Evolutionary conservation across 2,888 invertebrate genomes (phyloP), one percentile per base, ranked within the genome.

Genomic region (Trimorus sp.): DNA sequence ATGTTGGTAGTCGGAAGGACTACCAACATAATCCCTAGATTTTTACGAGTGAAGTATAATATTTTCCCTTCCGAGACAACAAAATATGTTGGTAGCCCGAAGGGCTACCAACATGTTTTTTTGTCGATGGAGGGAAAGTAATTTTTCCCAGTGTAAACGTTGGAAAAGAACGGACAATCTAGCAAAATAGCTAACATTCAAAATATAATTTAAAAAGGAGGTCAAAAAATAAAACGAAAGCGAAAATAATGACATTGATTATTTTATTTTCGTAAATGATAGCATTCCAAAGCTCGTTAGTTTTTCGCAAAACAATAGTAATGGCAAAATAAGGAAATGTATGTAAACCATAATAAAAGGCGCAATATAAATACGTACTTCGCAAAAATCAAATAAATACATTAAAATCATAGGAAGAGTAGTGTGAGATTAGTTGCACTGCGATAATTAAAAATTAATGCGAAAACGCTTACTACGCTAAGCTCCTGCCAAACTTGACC

Each of bases 361-460:
- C 48, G 42, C 62, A 68, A 74, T 62, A 60, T 62, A 73, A 79
- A 79, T 66, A 79, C 66, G 8, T 7, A 51, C 5, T n/a, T 48
- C 8, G n/a, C 42, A 15, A 12, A 36, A 54, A 48, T 63, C 4
- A 66, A 79, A 54, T 73, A 65, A 68, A 68, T 68, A 71, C 8
- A 49, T 62, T 60, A 69, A 76, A 60, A 51, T 70, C n/a, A 73
- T 36, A 26, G 26, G 26, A 1, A 4, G 12, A 40, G 49, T 49
- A 38, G 36, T 49, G 36, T 7, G 14, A 9, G 45, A 45, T 65
- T 71, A 62, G 53, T 15, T 51, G 56, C 51, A 42, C 14, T 54
- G 68, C 56, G 26, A 14, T 63, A 63, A 77, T 80, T 85, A 79
- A 56, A 66, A 59, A 74, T 69, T 59, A 79, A 76, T 40, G 12